Conservation (phyloP, 1,140 invertebrate species). For the Drosophila fuyamai region DNA sequence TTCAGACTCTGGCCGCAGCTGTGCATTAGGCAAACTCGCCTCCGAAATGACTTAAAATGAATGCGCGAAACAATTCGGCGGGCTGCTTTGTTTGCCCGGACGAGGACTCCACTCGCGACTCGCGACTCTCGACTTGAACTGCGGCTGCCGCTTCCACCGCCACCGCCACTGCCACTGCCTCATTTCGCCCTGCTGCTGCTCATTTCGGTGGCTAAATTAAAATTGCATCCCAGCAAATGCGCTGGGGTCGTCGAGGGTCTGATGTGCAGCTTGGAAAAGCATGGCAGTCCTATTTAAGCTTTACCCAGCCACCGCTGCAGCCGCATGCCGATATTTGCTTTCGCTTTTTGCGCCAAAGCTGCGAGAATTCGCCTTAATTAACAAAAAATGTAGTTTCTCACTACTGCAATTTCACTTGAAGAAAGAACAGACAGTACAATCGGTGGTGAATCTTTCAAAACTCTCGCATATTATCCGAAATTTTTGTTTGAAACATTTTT, state of each 20-base stretch:
- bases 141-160: constrained; percentile 9
- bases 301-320: constrained; percentile 13
- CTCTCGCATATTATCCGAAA: neutral
- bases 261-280: constrained; percentile 3
- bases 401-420: constrained; percentile 10
- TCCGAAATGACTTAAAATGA: constrained; percentile 62
- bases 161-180: constrained; percentile 6
- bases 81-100: constrained; percentile 65
- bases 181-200: constrained; percentile 49
- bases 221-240: constrained; percentile 74
- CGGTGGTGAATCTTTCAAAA: neutral
- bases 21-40: constrained; percentile 69
- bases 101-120: constrained; percentile 1
- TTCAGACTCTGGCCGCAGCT: constrained; percentile 53
- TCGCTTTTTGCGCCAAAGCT: constrained; percentile 38
- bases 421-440: neutral
- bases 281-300: constrained; percentile 44
- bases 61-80: constrained; percentile 64
- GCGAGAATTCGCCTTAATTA: constrained; percentile 42
- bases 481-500: too few species aligned
- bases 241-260: constrained; percentile 35
- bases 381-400: constrained; percentile 39
- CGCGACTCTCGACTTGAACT: constrained; percentile 20
- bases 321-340: constrained; percentile 50
- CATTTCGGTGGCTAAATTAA: constrained; percentile 76